Percentiles rank a stretch among this genome's conserved stretches.
Conservation (phyloP, 1,140 invertebrate genomes). For the Trinorchestia longiramus region DNA sequence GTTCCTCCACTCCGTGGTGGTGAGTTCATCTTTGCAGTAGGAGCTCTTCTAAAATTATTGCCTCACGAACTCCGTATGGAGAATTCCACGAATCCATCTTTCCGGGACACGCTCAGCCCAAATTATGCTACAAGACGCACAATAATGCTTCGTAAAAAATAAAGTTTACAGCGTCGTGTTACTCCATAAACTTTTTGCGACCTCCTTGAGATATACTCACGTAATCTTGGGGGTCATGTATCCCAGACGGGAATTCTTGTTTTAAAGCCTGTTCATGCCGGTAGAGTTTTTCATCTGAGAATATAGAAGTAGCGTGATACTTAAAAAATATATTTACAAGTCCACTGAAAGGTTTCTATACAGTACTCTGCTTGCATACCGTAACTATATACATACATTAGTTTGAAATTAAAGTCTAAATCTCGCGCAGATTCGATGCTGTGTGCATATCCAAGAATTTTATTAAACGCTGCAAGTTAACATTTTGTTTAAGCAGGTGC, state of each 20-base stretch:
- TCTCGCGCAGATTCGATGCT: neutral
- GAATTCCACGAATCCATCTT: too few relatives aligned
- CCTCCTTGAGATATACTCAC: too few relatives aligned
- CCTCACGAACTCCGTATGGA: too few relatives aligned
- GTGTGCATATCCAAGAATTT: neutral
- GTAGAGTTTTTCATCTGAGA: neutral
- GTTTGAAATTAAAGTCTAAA: neutral
- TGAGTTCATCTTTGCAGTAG: too few relatives aligned
- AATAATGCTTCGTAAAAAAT: too few relatives aligned
- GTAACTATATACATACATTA: neutral
- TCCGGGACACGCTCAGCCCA: too few relatives aligned
- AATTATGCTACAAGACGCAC: too few relatives aligned
- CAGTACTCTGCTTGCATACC: neutral
- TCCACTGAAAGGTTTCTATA: neutral
- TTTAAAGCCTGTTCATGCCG: neutral
- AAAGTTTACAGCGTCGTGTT: too few relatives aligned
- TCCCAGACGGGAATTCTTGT: too few relatives aligned
- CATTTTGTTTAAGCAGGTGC: neutral
- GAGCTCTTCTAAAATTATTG: too few relatives aligned
- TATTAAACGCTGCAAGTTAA: neutral
- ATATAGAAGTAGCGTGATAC: neutral
- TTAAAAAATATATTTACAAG: neutral
- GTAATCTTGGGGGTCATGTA: too few relatives aligned
- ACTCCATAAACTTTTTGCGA: too few relatives aligned
- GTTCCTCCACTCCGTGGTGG: neutral